Conservation (phyloP, 2,113 vertebrate genomes). For the Nestor notabilis region DNA sequence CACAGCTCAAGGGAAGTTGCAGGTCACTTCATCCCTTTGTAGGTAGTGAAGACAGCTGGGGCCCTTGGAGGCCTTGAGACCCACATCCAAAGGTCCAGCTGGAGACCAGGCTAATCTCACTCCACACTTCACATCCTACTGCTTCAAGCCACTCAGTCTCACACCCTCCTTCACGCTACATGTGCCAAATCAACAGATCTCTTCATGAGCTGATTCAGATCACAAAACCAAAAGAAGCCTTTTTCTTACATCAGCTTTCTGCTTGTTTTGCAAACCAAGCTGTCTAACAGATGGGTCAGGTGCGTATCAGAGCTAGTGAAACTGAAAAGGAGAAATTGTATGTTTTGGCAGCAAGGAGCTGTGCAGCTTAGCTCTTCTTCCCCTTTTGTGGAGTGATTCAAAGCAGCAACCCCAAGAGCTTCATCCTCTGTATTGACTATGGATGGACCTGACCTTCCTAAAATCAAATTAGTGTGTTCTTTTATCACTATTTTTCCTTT, state of each 20-base stretch:
- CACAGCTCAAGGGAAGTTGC: not conserved
- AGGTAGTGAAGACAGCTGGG: not conserved
- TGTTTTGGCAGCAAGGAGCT: not conserved
- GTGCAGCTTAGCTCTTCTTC: not conserved
- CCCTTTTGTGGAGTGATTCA: not conserved
- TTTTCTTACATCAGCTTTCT: not conserved
- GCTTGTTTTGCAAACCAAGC: slow-evolving; percentile 17
- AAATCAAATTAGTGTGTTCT: not conserved
- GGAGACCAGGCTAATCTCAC: not conserved
- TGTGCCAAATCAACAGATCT: slow-evolving; percentile 1
- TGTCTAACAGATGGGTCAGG: slow-evolving; percentile 42
- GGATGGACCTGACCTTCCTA: not conserved
- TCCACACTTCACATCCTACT: not conserved
- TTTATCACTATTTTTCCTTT: not conserved
- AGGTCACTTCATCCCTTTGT: not conserved
- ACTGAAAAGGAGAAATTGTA: not conserved
- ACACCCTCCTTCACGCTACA: not conserved
- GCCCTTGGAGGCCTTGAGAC: not conserved
- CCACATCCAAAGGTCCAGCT: not conserved
- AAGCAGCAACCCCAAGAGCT: not conserved
- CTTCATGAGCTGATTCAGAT: not conserved
- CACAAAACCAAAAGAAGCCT: not conserved
- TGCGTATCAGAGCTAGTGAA: not conserved
- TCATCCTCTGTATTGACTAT: not conserved
- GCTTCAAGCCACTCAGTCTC: not conserved